Evolutionary conservation across 2,888 invertebrate species (phyloP), one percentile per base, ranked within the genome.

Genomic region (Acanthosepion esculentum): DNA sequence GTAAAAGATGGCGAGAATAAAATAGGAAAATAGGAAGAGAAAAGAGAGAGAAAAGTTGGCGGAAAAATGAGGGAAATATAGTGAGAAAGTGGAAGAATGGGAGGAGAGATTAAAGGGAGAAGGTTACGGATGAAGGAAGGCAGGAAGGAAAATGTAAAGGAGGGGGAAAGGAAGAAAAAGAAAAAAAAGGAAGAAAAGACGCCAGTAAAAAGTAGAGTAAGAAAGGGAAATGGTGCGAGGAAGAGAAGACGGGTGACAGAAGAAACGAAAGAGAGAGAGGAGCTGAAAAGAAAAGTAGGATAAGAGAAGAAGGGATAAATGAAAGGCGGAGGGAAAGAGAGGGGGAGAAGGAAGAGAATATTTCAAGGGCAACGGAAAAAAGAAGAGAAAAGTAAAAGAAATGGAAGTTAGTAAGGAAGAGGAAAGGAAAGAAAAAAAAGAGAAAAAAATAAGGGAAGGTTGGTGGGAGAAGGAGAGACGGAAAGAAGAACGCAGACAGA

Each of bases 81-180:
- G 26, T 1, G 29, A 29, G 5, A n/a, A 8, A 78, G 18, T 6
- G 12, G n/a, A 10, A 12, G 4, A n/a, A 29, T 1, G 20, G 59
- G 23, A 7, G n/a, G 8, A 78, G 29, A 29, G 7, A 64, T 8
- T 7, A 29, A 29, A 29, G 12, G 10, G 29, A 29, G 6, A 29
- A n/a, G 18, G 12, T 29, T n/a, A n/a, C 3, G 12, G n/a, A 18
- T 18, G 8, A 29, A n/a, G 8, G 29, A 78, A 12, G 29, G n/a
- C 8, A 10, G 12, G 10, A n/a, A 8, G 12, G 10, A 29, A 3
- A 10, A n/a, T 0, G 10, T 0, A 15, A n/a, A 78, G 12, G 0
- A 64, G 4, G 7, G 29, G 29, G n/a, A 78, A 12, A 78, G 3
- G 18, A 12, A 78, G 29, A 29, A n/a, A n/a, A 12, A 78, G 29